A percentile compares a stretch with the other conserved stretches of the same genome.
Evolutionary conservation across 2,113 vertebrate species (phyloP).

Genomic region (Chaetodon trifascialis): DNA sequence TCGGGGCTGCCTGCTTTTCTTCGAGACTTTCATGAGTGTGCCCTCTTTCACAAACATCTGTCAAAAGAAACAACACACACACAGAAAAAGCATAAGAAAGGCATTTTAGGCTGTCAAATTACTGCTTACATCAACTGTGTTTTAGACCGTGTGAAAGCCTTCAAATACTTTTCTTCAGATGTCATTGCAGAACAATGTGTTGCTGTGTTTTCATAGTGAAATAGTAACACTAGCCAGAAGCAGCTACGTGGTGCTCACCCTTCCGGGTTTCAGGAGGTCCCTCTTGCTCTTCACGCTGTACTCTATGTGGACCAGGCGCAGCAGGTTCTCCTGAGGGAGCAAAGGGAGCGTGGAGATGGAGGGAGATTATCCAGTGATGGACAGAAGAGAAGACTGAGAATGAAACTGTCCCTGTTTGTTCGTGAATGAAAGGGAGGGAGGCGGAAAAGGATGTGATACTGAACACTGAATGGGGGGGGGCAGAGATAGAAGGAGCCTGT

Average conservation of each 20-base stretch:
- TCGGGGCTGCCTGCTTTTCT: slow-evolving; percentile 88
- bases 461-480: slow-evolving; percentile 61
- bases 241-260: slow-evolving; percentile 86
- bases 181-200: background rate
- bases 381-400: slow-evolving; percentile 49
- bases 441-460: slow-evolving; percentile 67
- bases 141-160: background rate
- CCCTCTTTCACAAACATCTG: slow-evolving; percentile 96
- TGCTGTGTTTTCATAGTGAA: slow-evolving; percentile 30
- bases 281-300: slow-evolving; percentile 93
- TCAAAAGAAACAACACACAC: slow-evolving; percentile 31
- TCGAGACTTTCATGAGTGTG: slow-evolving; percentile 92
- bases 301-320: slow-evolving; percentile 96
- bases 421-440: slow-evolving; percentile 69
- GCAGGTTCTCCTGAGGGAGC: slow-evolving; percentile 91
- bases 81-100: background rate
- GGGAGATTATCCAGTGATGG: slow-evolving; percentile 55
- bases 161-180: background rate
- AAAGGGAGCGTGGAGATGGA: slow-evolving; percentile 38
- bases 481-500: slow-evolving; percentile 71
- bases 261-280: slow-evolving; percentile 91
- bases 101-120: background rate
- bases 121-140: background rate
- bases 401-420: slow-evolving; percentile 66
- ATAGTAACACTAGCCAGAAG: slow-evolving; percentile 52